phyloP scores from a whole-genome alignment of 2,113 vertebrate species.

The Panurus biarmicus region DNA sequence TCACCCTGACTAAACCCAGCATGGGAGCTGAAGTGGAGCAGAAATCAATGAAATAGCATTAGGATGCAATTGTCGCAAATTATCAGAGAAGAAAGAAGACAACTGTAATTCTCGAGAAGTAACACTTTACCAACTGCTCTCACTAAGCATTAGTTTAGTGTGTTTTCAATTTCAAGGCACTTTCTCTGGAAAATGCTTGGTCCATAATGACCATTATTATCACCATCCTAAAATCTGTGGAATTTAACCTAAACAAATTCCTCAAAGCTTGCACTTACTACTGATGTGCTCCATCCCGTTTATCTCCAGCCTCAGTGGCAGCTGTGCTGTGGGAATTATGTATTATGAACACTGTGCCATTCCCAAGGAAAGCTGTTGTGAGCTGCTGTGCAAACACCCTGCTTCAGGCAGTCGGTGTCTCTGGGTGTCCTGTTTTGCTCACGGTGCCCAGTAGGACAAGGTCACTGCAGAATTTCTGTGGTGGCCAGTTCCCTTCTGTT shows the following conservation, averaged over 20 bases:
- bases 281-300: background rate
- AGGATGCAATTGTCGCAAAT: constrained; percentile 70
- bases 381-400: background rate
- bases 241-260: constrained; percentile 68
- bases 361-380: background rate
- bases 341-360: background rate
- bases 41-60: constrained; percentile 70
- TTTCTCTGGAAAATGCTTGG: constrained; percentile 35
- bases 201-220: constrained; percentile 64
- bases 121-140: constrained; percentile 61
- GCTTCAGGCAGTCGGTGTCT: background rate
- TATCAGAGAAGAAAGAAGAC: constrained; percentile 63
- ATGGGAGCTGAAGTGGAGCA: constrained; percentile 58
- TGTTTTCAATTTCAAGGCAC: constrained; percentile 54
- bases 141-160: constrained; percentile 58
- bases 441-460: background rate
- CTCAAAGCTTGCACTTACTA: constrained; percentile 31
- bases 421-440: background rate
- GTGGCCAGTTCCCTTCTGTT: background rate
- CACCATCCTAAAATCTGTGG: constrained; percentile 45
- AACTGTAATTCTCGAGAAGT: constrained; percentile 62
- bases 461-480: background rate
- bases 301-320: background rate
- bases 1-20: constrained; percentile 62
- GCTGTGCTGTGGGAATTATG: background rate